phyloP scores from a whole-genome alignment of 2,797 vertebrate species.

The Clamator glandarius region DNA sequence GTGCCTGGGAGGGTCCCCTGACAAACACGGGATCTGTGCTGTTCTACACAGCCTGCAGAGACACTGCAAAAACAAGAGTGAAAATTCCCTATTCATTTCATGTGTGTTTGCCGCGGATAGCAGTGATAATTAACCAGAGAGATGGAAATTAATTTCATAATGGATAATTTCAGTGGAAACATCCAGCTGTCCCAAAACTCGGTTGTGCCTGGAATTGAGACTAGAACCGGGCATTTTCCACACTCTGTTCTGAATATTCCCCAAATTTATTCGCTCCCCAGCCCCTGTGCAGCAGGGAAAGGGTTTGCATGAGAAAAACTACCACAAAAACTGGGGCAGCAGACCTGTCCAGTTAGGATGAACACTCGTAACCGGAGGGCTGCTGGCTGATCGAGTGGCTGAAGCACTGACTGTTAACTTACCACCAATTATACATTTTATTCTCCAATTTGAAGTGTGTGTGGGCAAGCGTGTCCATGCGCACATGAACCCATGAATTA shows the following conservation, averaged over 20 bases:
- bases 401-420: neutral
- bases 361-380: neutral
- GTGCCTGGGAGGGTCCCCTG: neutral
- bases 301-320: neutral
- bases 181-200: constrained; percentile 12
- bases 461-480: neutral
- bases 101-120: neutral
- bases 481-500: neutral
- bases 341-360: neutral
- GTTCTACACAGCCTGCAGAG: neutral
- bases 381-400: neutral
- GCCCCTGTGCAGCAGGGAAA: neutral
- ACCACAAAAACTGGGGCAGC: neutral
- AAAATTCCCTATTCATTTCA: neutral
- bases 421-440: neutral
- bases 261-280: neutral
- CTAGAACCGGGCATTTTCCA: neutral
- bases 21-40: neutral
- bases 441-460: neutral
- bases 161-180: constrained; percentile 23
- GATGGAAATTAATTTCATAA: constrained; percentile 49
- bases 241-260: neutral
- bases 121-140: constrained; percentile 27
- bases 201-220: constrained; percentile 9
- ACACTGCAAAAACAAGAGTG: neutral